Evolutionary conservation across 2,888 invertebrate species (phyloP).

Genomic region (Drosophila trichaetosa): DNA sequence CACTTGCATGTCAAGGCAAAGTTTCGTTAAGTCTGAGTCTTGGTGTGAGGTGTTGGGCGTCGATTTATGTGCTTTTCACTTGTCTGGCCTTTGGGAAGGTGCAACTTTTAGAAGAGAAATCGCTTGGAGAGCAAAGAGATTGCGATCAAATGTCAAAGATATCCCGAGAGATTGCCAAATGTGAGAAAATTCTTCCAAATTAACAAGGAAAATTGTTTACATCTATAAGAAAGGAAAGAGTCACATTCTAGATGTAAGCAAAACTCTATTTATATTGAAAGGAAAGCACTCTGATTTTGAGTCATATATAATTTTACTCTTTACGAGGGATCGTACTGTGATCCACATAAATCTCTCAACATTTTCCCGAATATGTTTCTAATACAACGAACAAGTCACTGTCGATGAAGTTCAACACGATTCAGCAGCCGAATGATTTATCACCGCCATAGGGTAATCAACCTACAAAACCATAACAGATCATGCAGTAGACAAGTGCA

Average conservation of each 20-base stretch:
- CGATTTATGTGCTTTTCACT: conserved; percentile 78
- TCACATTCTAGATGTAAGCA: neutral
- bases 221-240: too few relatives aligned
- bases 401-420: conserved; percentile 61
- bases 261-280: neutral
- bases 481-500: conserved; percentile 58
- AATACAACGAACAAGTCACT: conserved; percentile 30
- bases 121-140: conserved; percentile 32
- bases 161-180: conserved; percentile 13
- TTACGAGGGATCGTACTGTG: neutral
- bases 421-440: conserved; percentile 70
- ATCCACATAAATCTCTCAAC: conserved; percentile 27
- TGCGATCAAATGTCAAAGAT: conserved; percentile 31
- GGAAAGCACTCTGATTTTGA: neutral
- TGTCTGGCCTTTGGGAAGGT: conserved; percentile 63
- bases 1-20: conserved; percentile 75
- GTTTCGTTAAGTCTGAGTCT: conserved; percentile 17
- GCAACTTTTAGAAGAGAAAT: conserved; percentile 50
- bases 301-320: neutral
- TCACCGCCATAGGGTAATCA: conserved; percentile 65
- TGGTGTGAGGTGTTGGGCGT: conserved; percentile 72
- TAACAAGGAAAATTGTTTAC: neutral
- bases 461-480: conserved; percentile 61
- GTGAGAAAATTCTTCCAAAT: conserved; percentile 32
- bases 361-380: conserved; percentile 29